Evolutionary conservation across 1,140 invertebrate species (phyloP), one percentile per base, ranked within the genome.

Genomic region (Pogonus chalceus): DNA sequence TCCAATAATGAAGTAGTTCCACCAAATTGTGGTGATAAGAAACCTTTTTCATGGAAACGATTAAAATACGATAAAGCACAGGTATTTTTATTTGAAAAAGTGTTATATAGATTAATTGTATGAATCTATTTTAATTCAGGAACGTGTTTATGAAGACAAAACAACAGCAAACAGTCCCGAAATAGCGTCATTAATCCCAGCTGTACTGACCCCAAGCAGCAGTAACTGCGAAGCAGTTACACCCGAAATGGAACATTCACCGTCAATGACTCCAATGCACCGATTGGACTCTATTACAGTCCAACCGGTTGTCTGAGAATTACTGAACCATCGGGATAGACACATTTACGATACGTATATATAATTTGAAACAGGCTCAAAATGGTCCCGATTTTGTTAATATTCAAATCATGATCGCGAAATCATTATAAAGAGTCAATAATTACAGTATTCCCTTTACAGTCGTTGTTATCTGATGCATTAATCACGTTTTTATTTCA

Each of bases 1-100:
- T 80, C 81, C 0, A 74, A 72, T 58, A 71, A 68, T 53, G 68
- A 71, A 16, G 31, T 64, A 2, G 64, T 67, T 52, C 65, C 60
- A 18, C 60, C 70, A 21, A 63, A 62, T 52, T 65, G 64, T 2
- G 62, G 68, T 58, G 81, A 83, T 52, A 80, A 80, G 53, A 81
- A 79, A 55, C 75, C 79, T 7, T 82, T 79, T 55, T 76, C 82
- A 23, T 86, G 83, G 82, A 81, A 81, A 62, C 73, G 81, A 55
- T 76, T 86, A 23, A 83, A 82, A 64, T 85, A 83, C 65, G 81
- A 85, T 62, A 83, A 82, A 66, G 76, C 79, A 18, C 79, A 82
- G 74, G 81, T 51, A 39, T 23, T 24, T 23, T 50, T 24, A 12
- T 14, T 47, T 12, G 43, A 47, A 9, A 47, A 47, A 47, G 20